A percentile compares a stretch with the other conserved stretches of the same genome.
phyloP scores from a whole-genome alignment of 2,888 invertebrate genomes.

The Galeopsomyia nigrocyanea region DNA sequence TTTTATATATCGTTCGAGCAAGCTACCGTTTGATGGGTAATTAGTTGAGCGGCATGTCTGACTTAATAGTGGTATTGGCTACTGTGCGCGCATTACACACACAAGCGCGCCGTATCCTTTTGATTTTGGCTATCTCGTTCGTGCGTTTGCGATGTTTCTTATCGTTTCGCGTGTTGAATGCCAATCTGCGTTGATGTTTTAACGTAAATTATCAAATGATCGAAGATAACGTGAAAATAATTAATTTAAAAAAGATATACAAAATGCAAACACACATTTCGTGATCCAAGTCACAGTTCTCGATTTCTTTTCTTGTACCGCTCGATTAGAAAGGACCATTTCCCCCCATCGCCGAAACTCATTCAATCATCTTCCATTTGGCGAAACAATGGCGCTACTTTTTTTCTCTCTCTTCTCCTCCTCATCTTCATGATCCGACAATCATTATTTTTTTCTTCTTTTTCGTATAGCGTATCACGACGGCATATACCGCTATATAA shows the following conservation, averaged over 20 bases:
- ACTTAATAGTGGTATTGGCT: no score
- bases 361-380: slow-evolving; percentile 44
- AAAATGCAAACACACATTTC: slow-evolving; percentile 13
- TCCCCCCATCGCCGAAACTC: slow-evolving; percentile 5
- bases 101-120: no score
- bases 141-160: no score
- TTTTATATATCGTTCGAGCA: no score
- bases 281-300: slow-evolving; percentile 22
- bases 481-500: neutral
- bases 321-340: slow-evolving; percentile 40
- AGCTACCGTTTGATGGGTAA: no score
- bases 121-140: no score
- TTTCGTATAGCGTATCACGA: slow-evolving; percentile 29
- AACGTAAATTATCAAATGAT: no score
- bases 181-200: no score
- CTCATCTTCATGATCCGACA: neutral
- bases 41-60: no score
- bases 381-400: slow-evolving; percentile 34
- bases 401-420: neutral
- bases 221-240: no score
- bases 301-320: slow-evolving; percentile 23
- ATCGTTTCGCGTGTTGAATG: no score
- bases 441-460: slow-evolving; percentile 24
- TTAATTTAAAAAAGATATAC: neutral
- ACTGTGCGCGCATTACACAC: neutral